Evolutionary conservation across 1,140 invertebrate genomes (phyloP), one percentile per base, ranked within the genome.

Genomic region (Rhysida immarginata): DNA sequence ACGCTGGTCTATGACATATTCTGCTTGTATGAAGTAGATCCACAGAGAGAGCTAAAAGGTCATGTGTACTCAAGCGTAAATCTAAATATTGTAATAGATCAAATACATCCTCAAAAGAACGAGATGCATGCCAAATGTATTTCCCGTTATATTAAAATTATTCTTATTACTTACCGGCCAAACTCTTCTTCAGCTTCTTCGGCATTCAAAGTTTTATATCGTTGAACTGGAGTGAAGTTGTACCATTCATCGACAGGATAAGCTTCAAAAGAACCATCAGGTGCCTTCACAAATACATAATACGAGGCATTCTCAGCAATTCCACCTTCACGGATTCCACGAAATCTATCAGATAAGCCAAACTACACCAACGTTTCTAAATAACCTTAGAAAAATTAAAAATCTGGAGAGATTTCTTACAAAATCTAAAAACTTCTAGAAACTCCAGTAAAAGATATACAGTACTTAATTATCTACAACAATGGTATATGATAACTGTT

Each of bases 101-200:
- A n/a, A n/a, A n/a, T n/a, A n/a, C n/a, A n/a, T n/a, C n/a, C n/a
- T n/a, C n/a, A n/a, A n/a, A n/a, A n/a, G n/a, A n/a, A n/a, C n/a
- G n/a, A n/a, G n/a, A n/a, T n/a, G n/a, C n/a, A n/a, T n/a, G n/a
- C n/a, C n/a, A n/a, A n/a, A n/a, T n/a, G n/a, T n/a, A n/a, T n/a
- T n/a, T n/a, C n/a, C n/a, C n/a, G n/a, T n/a, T n/a, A n/a, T n/a
- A n/a, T n/a, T n/a, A n/a, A n/a, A n/a, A n/a, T n/a, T n/a, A n/a
- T n/a, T n/a, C n/a, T n/a, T n/a, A n/a, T n/a, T 13, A 43, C 43
- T 64, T 67, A 79, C 78, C 73, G 82, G 63, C 81, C 88, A 68
- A 95, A 97, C 69, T 96, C 89, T 65, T 95, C 84, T 70, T 98
- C 95, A 0, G 94, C 95, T 72, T 97, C 94, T 73, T 97, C 94